Evolutionary conservation across 2,888 invertebrate species (phyloP).

Genomic region (Drosophila suboccidentalis): DNA sequence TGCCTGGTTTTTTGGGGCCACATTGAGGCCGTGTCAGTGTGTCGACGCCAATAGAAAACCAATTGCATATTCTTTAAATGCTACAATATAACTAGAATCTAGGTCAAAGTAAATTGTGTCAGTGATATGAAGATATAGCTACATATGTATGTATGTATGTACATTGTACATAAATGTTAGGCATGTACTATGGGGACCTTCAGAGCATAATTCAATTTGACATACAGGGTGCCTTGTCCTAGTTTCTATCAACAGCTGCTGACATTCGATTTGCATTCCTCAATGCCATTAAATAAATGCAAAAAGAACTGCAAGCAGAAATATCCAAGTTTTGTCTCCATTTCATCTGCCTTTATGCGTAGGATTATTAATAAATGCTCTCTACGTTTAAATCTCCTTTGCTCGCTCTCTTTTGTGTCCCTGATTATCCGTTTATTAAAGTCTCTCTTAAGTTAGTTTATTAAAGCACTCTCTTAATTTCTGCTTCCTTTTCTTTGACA

Average conservation of each 20-base stretch:
- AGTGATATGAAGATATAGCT: constrained; percentile 36
- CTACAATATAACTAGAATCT: constrained; percentile 43
- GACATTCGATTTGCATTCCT: constrained; percentile 50
- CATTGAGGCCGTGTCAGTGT: constrained; percentile 72
- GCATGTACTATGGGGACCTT: constrained; percentile 45
- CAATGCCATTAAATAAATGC: constrained; percentile 37
- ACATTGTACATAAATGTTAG: too few species aligned
- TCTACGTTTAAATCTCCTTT: neutral
- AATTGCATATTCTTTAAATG: constrained; percentile 31
- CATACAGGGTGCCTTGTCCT: constrained; percentile 57
- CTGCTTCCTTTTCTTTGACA: neutral
- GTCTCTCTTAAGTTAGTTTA: neutral
- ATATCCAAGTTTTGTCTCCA: neutral
- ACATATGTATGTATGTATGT: constrained; percentile 7
- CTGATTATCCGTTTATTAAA: neutral
- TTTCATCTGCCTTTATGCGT: neutral
- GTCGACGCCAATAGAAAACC: constrained; percentile 49
- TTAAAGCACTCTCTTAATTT: neutral
- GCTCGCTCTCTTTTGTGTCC: neutral
- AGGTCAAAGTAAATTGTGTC: constrained; percentile 58
- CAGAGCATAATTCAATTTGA: constrained; percentile 64
- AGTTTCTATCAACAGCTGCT: constrained; percentile 36
- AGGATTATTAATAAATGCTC: too few species aligned
- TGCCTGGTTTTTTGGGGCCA: constrained; percentile 62
- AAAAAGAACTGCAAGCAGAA: neutral